Evolutionary conservation across 1,140 invertebrate genomes (phyloP).

Genomic region (Coelopa frigida): DNA sequence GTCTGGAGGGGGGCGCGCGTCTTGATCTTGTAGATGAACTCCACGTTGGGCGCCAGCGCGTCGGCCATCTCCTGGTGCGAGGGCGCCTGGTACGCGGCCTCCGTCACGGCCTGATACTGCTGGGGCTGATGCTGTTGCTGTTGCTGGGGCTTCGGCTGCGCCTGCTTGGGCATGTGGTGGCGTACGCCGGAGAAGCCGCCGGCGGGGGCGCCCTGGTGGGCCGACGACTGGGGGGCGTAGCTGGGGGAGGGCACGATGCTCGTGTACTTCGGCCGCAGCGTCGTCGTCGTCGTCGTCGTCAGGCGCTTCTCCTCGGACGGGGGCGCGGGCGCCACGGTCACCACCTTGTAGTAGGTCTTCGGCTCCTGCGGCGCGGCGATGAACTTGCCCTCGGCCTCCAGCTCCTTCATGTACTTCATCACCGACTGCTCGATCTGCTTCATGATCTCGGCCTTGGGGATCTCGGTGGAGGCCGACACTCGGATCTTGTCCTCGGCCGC

Average conservation of each 20-base stretch:
- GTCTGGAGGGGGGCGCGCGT: constrained; percentile 36
- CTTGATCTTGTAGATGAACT: constrained; percentile 42
- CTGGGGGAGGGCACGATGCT: constrained; percentile 8
- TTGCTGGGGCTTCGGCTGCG: background rate
- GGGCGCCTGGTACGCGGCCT: constrained; percentile 30
- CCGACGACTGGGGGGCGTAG: background rate
- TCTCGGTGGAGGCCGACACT: constrained; percentile 38
- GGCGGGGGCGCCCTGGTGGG: background rate
- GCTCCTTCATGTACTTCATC: constrained; percentile 42
- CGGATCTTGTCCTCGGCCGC: constrained; percentile 34
- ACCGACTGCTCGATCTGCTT: constrained; percentile 43
- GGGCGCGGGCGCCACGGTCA: constrained; percentile 13
- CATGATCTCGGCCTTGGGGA: constrained; percentile 43
- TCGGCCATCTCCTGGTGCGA: constrained; percentile 21
- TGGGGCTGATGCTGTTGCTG: too few relatives aligned
- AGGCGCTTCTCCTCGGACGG: constrained; percentile 25
- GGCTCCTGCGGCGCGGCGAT: constrained; percentile 25
- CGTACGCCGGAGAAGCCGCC: background rate
- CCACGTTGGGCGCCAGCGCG: constrained; percentile 30
- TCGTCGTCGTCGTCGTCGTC: constrained; percentile 27
- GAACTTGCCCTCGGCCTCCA: constrained; percentile 41
- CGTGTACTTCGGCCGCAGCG: constrained; percentile 27
- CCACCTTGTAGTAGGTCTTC: constrained; percentile 35
- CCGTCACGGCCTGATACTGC: constrained; percentile 31
- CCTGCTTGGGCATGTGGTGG: constrained; percentile 9